A percentile compares a stretch with the other conserved stretches of the same genome.
phyloP scores from a whole-genome alignment of 2,888 invertebrate genomes.

The Leptura quadrifasciata region DNA sequence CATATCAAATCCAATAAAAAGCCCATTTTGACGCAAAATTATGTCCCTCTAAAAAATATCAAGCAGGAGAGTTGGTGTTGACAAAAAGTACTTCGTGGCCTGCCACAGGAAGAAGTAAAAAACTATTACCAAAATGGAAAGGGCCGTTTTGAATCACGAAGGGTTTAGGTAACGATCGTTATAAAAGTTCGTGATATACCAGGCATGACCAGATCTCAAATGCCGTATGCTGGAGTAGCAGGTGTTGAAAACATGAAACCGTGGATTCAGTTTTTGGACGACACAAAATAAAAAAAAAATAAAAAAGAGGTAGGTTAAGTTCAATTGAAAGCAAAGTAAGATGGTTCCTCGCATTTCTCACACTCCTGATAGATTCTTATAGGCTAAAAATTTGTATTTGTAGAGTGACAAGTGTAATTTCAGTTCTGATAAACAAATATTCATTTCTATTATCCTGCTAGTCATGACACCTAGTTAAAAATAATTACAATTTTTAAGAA shows the following conservation, averaged over 20 bases:
- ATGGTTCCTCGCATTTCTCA: too few relatives aligned
- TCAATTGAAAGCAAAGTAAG: too few relatives aligned
- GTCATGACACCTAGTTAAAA: too few relatives aligned
- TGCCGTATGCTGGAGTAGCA: constrained; percentile 1
- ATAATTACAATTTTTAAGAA: too few relatives aligned
- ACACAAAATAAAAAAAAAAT: neutral
- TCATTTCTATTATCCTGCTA: too few relatives aligned
- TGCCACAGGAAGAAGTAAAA: constrained; percentile 46
- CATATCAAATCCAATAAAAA: neutral
- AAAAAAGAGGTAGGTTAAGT: too few relatives aligned
- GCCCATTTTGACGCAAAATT: neutral
- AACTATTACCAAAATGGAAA: constrained; percentile 49
- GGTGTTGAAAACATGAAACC: constrained; percentile 23
- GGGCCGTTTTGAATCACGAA: constrained; percentile 47
- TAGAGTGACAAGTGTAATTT: too few relatives aligned
- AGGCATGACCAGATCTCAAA: constrained; percentile 12
- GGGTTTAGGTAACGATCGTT: constrained; percentile 41
- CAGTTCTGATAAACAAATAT: too few relatives aligned
- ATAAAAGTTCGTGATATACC: constrained; percentile 40
- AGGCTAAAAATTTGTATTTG: too few relatives aligned
- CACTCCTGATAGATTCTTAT: too few relatives aligned
- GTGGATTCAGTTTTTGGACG: constrained; percentile 28
- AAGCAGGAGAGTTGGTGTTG: constrained; percentile 47
- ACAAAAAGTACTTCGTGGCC: constrained; percentile 34
- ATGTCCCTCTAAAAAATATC: constrained; percentile 10